Percentiles rank a stretch among this genome's conserved stretches.
These are phyloP conservation scores for Axinella damicornis DNA, from an alignment of 37 sponge, comb jelly and placozoan genomes.

Conservation along the genomic window DNA sequence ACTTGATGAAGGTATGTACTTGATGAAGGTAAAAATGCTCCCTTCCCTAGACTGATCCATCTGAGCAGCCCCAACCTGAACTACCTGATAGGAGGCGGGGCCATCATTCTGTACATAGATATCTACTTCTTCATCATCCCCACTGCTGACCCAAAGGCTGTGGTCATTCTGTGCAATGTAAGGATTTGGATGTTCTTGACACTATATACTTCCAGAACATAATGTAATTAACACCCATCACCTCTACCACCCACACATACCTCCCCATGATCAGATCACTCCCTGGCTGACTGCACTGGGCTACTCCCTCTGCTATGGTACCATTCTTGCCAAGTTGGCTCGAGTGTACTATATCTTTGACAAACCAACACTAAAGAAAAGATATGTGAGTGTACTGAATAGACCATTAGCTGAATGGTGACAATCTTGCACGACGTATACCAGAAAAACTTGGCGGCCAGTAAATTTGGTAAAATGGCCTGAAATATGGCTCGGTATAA, in stretches of 20 bases:
- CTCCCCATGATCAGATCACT: neutral
- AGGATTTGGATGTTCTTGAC: neutral
- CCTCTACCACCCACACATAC: neutral
- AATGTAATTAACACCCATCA: neutral
- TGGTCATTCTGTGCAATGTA: neutral
- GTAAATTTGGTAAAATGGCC: too few relatives aligned
- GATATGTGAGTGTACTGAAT: too few relatives aligned
- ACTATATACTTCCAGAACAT: neutral
- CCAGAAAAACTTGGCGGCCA: too few relatives aligned
- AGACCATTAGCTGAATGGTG: too few relatives aligned
- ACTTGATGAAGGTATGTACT: too few relatives aligned
- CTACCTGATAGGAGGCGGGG: conserved; percentile 16
- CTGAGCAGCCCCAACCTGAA: conserved; percentile 7
- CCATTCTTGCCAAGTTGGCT: conserved; percentile 23
- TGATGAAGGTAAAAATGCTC: too few relatives aligned
- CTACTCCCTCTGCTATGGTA: conserved; percentile 25
- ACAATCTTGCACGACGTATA: too few relatives aligned
- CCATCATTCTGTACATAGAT: conserved; percentile 3
- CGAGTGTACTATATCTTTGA: conserved; percentile 17
- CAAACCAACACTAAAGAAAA: neutral
- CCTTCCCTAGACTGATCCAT: too few relatives aligned
- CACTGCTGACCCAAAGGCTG: neutral
- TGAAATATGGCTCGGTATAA: too few relatives aligned
- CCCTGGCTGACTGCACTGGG: conserved; percentile 8
- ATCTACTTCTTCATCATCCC: neutral